phyloP scores from a whole-genome alignment of 1,140 invertebrate species.

The Carposina sasakii region DNA sequence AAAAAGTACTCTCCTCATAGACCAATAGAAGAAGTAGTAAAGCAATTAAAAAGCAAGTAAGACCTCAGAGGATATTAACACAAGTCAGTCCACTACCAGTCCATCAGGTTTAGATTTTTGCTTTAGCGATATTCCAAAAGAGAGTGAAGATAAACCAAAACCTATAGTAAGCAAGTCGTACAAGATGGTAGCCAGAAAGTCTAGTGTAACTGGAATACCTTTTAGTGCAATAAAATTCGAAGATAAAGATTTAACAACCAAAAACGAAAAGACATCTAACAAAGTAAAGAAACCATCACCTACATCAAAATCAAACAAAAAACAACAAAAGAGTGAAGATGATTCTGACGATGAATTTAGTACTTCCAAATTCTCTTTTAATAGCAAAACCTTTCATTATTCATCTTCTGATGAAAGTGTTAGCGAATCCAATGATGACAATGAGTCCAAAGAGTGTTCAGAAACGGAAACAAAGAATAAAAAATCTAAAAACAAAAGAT shows the following conservation, averaged over 20 bases:
- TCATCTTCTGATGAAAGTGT: slow-evolving; percentile 62
- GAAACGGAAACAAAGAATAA: slow-evolving; percentile 52
- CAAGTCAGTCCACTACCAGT: slow-evolving; percentile 10
- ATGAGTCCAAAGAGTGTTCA: slow-evolving; percentile 57
- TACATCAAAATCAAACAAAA: slow-evolving; percentile 52
- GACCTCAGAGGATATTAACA: slow-evolving; percentile 45
- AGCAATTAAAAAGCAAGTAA: slow-evolving; percentile 63
- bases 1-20: slow-evolving; percentile 66
- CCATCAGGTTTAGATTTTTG: slow-evolving; percentile 23
- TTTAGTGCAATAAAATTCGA: slow-evolving; percentile 62
- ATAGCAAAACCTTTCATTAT: slow-evolving; percentile 49
- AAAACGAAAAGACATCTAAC: slow-evolving; percentile 33
- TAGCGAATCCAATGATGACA: slow-evolving; percentile 62
- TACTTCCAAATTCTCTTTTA: slow-evolving; percentile 56
- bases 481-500: slow-evolving; percentile 55
- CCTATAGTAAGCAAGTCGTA: slow-evolving; percentile 65
- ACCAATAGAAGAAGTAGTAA: slow-evolving; percentile 66
- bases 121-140: slow-evolving; percentile 26
- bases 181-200: slow-evolving; percentile 67
- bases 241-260: slow-evolving; percentile 30
- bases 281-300: slow-evolving; percentile 33
- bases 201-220: slow-evolving; percentile 62
- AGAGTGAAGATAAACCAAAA: slow-evolving; percentile 43
- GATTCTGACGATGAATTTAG: slow-evolving; percentile 57
- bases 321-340: slow-evolving; percentile 41